Evolutionary conservation across 2,113 vertebrate genomes (phyloP), one percentile per base, ranked within the genome.

Genomic region (Cochlearius cochlearius): DNA sequence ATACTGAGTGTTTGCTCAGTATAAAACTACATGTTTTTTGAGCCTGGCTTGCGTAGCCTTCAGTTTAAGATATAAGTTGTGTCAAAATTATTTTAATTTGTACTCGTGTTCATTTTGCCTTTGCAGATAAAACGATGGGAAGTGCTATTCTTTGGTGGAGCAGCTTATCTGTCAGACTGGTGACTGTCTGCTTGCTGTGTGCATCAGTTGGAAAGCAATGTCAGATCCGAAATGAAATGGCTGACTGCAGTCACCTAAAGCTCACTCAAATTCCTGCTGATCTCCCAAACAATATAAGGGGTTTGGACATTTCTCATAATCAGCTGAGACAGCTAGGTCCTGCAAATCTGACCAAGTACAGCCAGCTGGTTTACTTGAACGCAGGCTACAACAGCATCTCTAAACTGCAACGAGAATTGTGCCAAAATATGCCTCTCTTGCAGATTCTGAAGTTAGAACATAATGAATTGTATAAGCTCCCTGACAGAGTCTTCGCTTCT

Each of bases 301-400:
- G 91, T 25, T 96, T 99, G 93, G 99, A 99, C 45, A 94, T 99
- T 72, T 99, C 99, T 69, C 99, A 99, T 94, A 99, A 99, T 88
- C 98, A 98, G 86, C 68, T 99, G 64, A 94, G 2, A 72, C 53
- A 38, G 34, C 77, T 99, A 11, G 96, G 84, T 27, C 74, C 97
- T 32, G 82, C 30, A 30, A 98, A 98, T 22, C 92, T 99, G 56
- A 97, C 91, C 10, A 98, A 34, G 27, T 99, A 99, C 59, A 92
- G 68, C 1, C 96, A 97, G 52, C 98, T 99, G 56, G 43, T 96
- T 72, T 90, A 97, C 79, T 96, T 99, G 39, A 94, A 99, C 10
- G 97, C 96, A 29, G 97, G 99, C 49, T 99, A 98, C 97, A 99
- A 99, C 96, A 91, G 7, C 55, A 97, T 99, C 88, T 98, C 98